Evolutionary conservation across 2,888 invertebrate species (phyloP), one percentile per base, ranked within the genome.

Genomic region (Hypselothyrea guttata): DNA sequence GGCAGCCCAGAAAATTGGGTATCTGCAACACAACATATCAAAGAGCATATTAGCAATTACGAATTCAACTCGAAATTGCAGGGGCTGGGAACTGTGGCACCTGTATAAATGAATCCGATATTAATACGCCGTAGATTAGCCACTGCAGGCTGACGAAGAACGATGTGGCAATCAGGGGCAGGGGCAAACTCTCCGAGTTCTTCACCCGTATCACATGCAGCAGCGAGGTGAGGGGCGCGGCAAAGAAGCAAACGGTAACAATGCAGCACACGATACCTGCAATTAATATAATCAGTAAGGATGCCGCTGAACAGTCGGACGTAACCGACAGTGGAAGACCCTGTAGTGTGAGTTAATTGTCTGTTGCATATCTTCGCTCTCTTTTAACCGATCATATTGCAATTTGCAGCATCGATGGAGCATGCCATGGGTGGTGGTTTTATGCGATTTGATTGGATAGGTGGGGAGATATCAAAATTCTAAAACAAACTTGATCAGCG

Each of bases 141-240:
- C 98, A 98, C 75, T 96, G 93, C 16, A 93, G 89, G 7, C 95
- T 95, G 4, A 96, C 95, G 47, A 96, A 90, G 88, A 97, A 95
- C 31, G 95, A 95, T 87, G 95, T 93, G 35, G 95, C 89, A 88
- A 97, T 97, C 85, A 98, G 92, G 3, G 96, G 95, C 87, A 97
- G 95, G 22, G 98, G 97, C 78, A 98, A 91, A 87, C 94, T 95
- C 82, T 97, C 96, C 0, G 96, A 94, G 88, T 93, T 96, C 89
- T 94, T 95, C 4, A 94, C 92, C 88, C 91, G 92, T 49, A 97
- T 91, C 3, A 98, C 97, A 90, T 97, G 94, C 30, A 95, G 91
- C 73, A 97, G 89, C 87, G 94, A 94, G 47, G 94, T 94, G 72
- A 97, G 91, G 4, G 97, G 97, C 8, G 97, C 94, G 15, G 95